A percentile compares a stretch with the other conserved stretches of the same genome.
Conservation (phyloP, 2,888 invertebrate genomes). For the Lasioglossum calceatum region DNA sequence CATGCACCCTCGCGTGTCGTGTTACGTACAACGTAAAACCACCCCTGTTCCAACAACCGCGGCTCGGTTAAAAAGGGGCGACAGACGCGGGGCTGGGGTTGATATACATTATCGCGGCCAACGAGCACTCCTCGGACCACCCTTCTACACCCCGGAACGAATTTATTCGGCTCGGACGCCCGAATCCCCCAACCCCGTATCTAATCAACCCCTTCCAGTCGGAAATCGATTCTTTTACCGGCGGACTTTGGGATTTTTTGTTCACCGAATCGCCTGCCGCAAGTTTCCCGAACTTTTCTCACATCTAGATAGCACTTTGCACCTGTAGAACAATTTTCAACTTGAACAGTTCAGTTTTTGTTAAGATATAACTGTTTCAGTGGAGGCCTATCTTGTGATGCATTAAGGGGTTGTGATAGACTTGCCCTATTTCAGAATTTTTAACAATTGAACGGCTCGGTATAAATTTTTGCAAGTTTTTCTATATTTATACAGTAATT, state of each 20-base stretch:
- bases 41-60: background rate
- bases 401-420: background rate
- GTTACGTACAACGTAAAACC: constrained; percentile 46
- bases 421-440: background rate
- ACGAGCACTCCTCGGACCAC: constrained; percentile 17
- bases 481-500: background rate
- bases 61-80: constrained; percentile 22
- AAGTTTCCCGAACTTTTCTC: background rate
- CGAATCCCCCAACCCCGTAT: background rate
- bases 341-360: background rate
- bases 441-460: background rate
- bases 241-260: background rate
- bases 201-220: background rate
- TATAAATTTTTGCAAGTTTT: background rate
- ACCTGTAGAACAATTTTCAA: background rate
- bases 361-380: too few species aligned
- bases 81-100: constrained; percentile 1
- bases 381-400: too few species aligned
- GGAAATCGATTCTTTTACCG: background rate
- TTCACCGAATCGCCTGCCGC: background rate
- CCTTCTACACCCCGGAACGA: constrained; percentile 15
- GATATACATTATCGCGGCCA: constrained; percentile 39
- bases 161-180: constrained; percentile 23
- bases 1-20: constrained; percentile 72
- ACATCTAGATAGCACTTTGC: background rate